A percentile compares a stretch with the other conserved stretches of the same genome.
Conservation (phyloP, 1,140 invertebrate genomes). For the Megalopta genalis region DNA sequence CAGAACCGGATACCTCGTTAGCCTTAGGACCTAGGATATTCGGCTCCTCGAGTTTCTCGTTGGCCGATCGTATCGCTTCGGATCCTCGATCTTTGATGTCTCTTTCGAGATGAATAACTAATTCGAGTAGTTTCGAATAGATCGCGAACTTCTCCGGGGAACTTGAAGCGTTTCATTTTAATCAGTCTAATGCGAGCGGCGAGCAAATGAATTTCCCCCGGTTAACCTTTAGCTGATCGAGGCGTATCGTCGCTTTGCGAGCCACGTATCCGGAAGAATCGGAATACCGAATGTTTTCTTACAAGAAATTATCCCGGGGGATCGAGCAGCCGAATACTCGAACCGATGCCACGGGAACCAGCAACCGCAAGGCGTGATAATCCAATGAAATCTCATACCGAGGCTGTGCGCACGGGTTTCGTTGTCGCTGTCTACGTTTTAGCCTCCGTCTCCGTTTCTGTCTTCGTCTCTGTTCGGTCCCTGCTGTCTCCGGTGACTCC, state of each 20-base stretch:
- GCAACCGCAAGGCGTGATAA: constrained; percentile 21
- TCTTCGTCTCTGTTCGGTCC: constrained; percentile 4
- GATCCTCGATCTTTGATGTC: neutral
- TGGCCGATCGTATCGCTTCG: neutral
- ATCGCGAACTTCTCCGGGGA: neutral
- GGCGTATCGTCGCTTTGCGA: too few species aligned
- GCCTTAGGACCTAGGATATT: neutral
- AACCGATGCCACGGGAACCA: neutral
- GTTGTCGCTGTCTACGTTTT: neutral
- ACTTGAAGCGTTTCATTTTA: neutral
- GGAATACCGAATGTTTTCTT: too few species aligned
- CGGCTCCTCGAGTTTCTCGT: neutral
- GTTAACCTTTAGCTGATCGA: neutral
- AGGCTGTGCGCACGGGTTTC: constrained; percentile 3
- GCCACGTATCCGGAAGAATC: too few species aligned
- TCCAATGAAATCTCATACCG: constrained; percentile 36
- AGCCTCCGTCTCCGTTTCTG: neutral
- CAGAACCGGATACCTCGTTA: neutral
- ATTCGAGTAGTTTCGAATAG: neutral
- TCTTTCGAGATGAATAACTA: neutral
- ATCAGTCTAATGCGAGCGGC: neutral
- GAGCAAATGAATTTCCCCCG: neutral
- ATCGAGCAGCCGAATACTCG: constrained; percentile 10
- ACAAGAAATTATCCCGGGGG: too few species aligned
- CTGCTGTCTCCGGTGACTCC: neutral